phyloP scores from a whole-genome alignment of 2,888 invertebrate species.

The Sphecodes monilicornis region DNA sequence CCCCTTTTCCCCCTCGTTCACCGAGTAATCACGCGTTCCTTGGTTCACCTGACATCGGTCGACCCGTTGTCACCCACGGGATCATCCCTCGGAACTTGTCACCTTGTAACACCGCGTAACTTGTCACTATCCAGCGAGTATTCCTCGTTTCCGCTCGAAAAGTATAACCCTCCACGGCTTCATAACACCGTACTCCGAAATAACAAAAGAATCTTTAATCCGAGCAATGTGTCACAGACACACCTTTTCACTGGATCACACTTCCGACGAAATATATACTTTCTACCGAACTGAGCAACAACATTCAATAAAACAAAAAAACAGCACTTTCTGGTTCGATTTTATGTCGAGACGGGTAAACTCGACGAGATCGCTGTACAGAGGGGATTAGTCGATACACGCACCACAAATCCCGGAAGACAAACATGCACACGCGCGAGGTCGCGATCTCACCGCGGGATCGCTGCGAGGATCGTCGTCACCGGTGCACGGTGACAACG shows the following conservation, averaged over 20 bases:
- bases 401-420: not conserved
- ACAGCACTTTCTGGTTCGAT: not conserved
- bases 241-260: constrained; percentile 1
- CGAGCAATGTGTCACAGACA: not conserved
- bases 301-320: not conserved
- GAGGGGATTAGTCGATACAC: not conserved
- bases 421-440: constrained; percentile 12
- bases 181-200: not conserved
- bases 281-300: not conserved
- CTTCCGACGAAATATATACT: not conserved
- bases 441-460: constrained; percentile 58
- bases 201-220: not conserved
- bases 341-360: too few species aligned
- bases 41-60: constrained; percentile 26
- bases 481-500: constrained; percentile 69
- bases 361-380: not conserved
- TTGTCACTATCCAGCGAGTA: not conserved
- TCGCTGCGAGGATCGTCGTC: constrained; percentile 62
- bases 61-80: constrained; percentile 32
- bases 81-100: constrained; percentile 44
- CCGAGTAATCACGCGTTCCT: constrained; percentile 44
- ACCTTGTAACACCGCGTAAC: constrained; percentile 39
- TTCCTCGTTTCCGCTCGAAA: constrained; percentile 15
- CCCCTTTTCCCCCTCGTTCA: constrained; percentile 6
- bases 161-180: not conserved